phyloP scores from a whole-genome alignment of 2,113 vertebrate species.

The Coreoperca whiteheadi region DNA sequence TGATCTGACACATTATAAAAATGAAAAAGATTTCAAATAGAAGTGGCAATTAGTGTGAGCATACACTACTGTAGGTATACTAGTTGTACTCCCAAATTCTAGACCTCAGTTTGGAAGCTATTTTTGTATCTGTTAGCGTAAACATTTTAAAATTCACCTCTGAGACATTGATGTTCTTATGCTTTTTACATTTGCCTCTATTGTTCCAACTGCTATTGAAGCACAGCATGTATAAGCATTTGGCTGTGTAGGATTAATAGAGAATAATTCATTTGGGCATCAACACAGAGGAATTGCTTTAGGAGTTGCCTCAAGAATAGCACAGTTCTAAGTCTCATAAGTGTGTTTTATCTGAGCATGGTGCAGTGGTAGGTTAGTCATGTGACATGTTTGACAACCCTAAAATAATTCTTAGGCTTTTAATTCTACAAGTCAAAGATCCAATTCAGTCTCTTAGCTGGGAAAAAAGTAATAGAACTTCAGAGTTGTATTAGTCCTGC shows the following conservation, averaged over 20 bases:
- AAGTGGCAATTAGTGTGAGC: conserved; percentile 3
- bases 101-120: conserved; percentile 12
- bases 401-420: conserved; percentile 38
- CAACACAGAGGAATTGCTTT: conserved; percentile 25
- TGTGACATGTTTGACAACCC: conserved; percentile 22
- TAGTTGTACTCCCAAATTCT: conserved; percentile 29
- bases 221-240: conserved; percentile 6
- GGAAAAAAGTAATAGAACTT: conserved; percentile 9
- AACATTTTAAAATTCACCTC: conserved; percentile 39
- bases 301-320: conserved; percentile 23
- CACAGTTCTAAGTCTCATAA: conserved; percentile 1
- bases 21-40: too few relatives aligned
- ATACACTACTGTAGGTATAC: conserved; percentile 7
- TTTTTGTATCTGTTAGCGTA: conserved; percentile 21
- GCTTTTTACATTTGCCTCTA: conserved; percentile 32
- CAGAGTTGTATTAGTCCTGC: conserved; percentile 25
- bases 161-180: conserved; percentile 37
- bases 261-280: conserved; percentile 52
- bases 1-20: background rate
- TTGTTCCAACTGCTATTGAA: conserved; percentile 22
- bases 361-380: conserved; percentile 12
- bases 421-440: conserved; percentile 24
- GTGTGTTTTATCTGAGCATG: conserved; percentile 34
- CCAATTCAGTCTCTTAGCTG: conserved; percentile 22
- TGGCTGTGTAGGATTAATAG: conserved; percentile 27